These are phyloP conservation scores for Bombus superbus DNA, from an alignment of 1,140 invertebrate species.

Conservation along the genomic window DNA sequence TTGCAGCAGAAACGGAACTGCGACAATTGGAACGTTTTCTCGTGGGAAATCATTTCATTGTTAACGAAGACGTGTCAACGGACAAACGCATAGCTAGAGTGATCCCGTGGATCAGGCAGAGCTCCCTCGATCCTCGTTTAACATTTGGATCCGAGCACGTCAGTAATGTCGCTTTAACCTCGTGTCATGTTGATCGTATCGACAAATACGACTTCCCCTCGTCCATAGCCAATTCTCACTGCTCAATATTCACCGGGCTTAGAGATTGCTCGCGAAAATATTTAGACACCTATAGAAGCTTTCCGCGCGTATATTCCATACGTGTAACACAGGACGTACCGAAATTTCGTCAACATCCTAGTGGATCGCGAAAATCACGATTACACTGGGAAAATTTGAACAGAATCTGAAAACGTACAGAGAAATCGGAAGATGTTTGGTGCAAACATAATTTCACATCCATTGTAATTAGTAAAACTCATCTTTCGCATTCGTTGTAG, in stretches of 20 bases:
- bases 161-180: slow-evolving; percentile 6
- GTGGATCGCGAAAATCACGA: no score
- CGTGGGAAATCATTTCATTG: not conserved
- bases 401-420: no score
- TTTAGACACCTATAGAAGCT: not conserved
- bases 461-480: no score
- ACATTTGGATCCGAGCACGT: slow-evolving; percentile 20
- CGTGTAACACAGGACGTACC: no score
- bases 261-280: not conserved
- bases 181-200: slow-evolving; percentile 16
- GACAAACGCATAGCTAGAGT: not conserved
- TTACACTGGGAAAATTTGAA: no score
- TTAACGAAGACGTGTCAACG: not conserved
- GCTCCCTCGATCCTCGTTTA: slow-evolving; percentile 26
- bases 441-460: no score
- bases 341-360: no score
- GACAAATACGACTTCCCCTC: slow-evolving; percentile 46
- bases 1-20: not conserved
- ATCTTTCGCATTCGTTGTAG: no score
- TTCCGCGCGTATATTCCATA: not conserved
- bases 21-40: not conserved
- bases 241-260: slow-evolving; percentile 35
- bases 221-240: not conserved
- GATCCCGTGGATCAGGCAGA: not conserved
- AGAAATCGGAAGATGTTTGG: no score